Evolutionary conservation across 2,888 invertebrate species (phyloP), one percentile per base, ranked within the genome.

Genomic region (Herminia tarsipennalis): DNA sequence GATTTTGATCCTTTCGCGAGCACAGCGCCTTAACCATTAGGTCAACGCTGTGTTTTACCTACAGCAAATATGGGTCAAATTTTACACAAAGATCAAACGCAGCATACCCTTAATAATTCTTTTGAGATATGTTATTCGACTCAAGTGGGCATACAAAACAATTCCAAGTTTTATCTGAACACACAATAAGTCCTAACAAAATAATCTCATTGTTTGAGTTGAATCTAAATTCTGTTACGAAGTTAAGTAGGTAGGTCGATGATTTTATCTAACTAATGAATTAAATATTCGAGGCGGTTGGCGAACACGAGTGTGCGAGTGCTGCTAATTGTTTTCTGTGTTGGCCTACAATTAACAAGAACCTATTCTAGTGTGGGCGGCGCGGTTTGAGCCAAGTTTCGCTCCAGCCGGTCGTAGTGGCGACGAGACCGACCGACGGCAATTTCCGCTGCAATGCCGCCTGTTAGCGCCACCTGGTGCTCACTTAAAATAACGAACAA

Each of bases 381-480:
- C 50, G 62, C 66, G 68, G 66, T 64, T 54, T 48, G 46, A 47
- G 51, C 64, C 76, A 76, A 79, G 73, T 77, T 73, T 57, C 68
- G 66, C 56, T 48, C 37, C 38, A 32, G 28, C 62, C 52, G 30
- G 27, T 61, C 57, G 33, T 49, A 35, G 33, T 42, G 50, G 47
- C 48, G 64, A 40, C 55, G 57, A 66, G 63, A 61, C 70, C 69
- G 70, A 70, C 76, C 76, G 78, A 73, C 75, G 75, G 78, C 79
- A 86, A 86, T 86, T 81, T 85, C 85, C 85, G 82, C 56, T 78
- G 73, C 80, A 78, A 41, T 40, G 44, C 73, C 64, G 73, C 73
- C 77, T 74, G 78, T 84, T 81, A 81, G 63, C 76, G 61, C 68
- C 83, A 84, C 83, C 84, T 81, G 86, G 61, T 75, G 75, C 69